phyloP scores from a whole-genome alignment of 1,140 invertebrate species.

The Drosophila sucinea region DNA sequence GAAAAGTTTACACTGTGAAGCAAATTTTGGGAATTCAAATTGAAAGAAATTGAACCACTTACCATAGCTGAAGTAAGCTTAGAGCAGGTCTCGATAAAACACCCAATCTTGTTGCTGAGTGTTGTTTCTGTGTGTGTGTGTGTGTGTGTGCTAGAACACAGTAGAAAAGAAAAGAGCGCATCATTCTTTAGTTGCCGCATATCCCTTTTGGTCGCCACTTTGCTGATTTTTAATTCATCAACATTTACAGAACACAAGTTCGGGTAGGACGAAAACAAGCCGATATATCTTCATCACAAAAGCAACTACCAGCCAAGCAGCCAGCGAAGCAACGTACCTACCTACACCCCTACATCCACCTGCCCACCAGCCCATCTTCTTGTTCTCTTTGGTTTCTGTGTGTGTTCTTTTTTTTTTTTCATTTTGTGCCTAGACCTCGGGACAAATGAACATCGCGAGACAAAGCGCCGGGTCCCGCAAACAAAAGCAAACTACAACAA shows the following conservation, averaged over 20 bases:
- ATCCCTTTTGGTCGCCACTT: conserved; percentile 31
- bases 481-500: conserved; percentile 59
- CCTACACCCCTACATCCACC: not conserved
- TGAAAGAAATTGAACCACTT: not conserved
- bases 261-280: conserved; percentile 27
- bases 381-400: not conserved
- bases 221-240: conserved; percentile 74
- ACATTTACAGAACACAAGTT: conserved; percentile 44
- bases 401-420: not conserved
- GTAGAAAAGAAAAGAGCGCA: not conserved
- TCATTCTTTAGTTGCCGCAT: conserved; percentile 6
- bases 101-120: not conserved
- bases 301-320: conserved; percentile 31
- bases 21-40: not conserved
- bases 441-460: conserved; percentile 69
- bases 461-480: conserved; percentile 50
- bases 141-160: not conserved
- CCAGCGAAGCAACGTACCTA: too few species aligned
- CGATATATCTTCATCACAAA: conserved; percentile 73
- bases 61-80: too few species aligned
- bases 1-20: conserved; percentile 9
- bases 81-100: too few species aligned
- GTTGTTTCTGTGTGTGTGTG: not conserved
- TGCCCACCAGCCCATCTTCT: not conserved
- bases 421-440: conserved; percentile 47